These are phyloP conservation scores for Apamea epomidion DNA, from an alignment of 2,888 invertebrate genomes.

Conservation along the genomic window DNA sequence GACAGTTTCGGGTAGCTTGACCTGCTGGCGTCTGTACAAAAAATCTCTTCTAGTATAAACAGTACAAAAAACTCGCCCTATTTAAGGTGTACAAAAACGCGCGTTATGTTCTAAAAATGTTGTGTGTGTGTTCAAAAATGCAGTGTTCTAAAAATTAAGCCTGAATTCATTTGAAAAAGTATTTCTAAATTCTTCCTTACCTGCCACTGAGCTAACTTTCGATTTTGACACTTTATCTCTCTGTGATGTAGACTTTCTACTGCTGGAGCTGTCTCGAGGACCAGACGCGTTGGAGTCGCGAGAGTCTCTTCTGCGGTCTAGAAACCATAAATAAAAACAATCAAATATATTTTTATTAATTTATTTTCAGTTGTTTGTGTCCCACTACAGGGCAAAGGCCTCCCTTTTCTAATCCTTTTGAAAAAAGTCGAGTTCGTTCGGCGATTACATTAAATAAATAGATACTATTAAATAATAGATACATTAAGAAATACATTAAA, in stretches of 20 bases:
- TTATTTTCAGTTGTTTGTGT: not conserved
- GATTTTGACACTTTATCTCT: slow-evolving; percentile 81
- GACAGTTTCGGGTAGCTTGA: no score
- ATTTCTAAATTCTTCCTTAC: slow-evolving; percentile 53
- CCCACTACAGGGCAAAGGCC: not conserved
- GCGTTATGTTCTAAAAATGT: no score
- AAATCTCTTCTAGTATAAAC: not conserved
- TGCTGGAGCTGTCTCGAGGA: slow-evolving; percentile 81
- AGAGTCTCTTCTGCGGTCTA: slow-evolving; percentile 87
- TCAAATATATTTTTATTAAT: not conserved
- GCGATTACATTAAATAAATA: no score
- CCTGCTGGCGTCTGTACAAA: not conserved
- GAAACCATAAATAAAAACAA: slow-evolving; percentile 15
- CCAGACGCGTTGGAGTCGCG: slow-evolving; percentile 89
- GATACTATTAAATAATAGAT: no score
- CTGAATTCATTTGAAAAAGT: no score
- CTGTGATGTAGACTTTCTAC: slow-evolving; percentile 83
- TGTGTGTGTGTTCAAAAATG: no score
- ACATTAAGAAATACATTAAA: no score
- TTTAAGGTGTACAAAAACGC: not conserved
- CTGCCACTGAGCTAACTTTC: slow-evolving; percentile 76
- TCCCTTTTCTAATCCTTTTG: not conserved
- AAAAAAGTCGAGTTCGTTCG: no score
- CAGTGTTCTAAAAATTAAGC: not conserved
- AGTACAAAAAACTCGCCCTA: not conserved